Evolutionary conservation across 2,797 vertebrate species (phyloP), one percentile per base, ranked within the genome.

Genomic region (Paramormyrops hopkinsi): DNA sequence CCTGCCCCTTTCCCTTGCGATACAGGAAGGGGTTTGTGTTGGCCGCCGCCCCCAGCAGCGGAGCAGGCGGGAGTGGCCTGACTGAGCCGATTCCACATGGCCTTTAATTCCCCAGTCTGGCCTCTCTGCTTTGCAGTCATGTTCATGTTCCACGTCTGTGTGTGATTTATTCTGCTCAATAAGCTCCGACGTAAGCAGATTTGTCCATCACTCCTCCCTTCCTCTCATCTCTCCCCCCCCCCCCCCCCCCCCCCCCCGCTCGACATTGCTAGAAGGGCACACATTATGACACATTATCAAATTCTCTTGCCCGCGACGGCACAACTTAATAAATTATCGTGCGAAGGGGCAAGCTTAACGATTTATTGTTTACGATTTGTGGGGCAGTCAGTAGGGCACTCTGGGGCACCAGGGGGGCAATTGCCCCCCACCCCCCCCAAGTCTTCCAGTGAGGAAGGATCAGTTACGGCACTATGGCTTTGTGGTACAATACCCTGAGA

Each of bases 121-220:
- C 51, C 94, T 94, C 95, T 96, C 95, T 92, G 94, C 95, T 96
- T 96, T 95, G 94, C 95, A 95, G 94, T 96, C 95, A 96, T 95
- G 94, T 96, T 95, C 95, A 95, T 95, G 94, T 96, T 95, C 95
- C 94, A 93, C 95, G 94, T 94, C 92, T 91, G 94, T 95, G 94
- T 94, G 95, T 95, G 95, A 96, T 95, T 96, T 95, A 96, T 96
- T 96, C 95, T 96, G 95, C 95, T 96, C 96, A 96, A 96, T 96
- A 96, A 96, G 96, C 96, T 96, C 95, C 94, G 96, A 95, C 96
- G 96, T 96, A 96, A 96, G 96, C 95, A 96, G 95, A 96, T 96
- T 96, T 96, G 95, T 96, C 95, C 94, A 94, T 93, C 94, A 86
- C 79, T 87, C 88, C 89, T 88, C 89, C 88, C 86, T 69, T 62